Evolutionary conservation across 2,888 invertebrate genomes (phyloP).

Genomic region (Blastobasis lacticolella): DNA sequence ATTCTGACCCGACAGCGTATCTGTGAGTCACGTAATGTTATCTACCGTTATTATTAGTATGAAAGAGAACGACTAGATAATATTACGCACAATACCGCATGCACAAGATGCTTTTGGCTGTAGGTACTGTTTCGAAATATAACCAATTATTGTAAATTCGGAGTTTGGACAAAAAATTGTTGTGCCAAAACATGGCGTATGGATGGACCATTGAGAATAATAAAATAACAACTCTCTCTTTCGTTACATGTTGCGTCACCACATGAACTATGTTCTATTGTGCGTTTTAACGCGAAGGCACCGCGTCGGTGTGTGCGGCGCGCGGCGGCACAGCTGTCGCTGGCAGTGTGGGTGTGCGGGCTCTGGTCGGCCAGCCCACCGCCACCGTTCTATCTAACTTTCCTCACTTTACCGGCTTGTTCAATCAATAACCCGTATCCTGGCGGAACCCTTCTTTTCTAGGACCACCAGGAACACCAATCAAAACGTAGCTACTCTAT

Average conservation of each 20-base stretch:
- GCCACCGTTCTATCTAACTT: conserved; percentile 14
- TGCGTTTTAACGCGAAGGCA: too few relatives aligned
- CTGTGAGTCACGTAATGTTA: conserved; percentile 37
- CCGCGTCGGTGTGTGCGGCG: too few relatives aligned
- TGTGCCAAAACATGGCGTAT: too few relatives aligned
- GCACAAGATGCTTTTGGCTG: too few relatives aligned
- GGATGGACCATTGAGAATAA: too few relatives aligned
- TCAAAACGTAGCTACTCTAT: not conserved
- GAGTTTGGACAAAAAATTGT: too few relatives aligned
- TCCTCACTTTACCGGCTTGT: conserved; percentile 37
- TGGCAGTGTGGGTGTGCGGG: conserved; percentile 1
- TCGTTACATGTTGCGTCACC: too few relatives aligned
- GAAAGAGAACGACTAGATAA: conserved; percentile 37
- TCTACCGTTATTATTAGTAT: conserved; percentile 26
- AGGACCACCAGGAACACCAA: conserved; percentile 25
- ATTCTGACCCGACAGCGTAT: conserved; percentile 17
- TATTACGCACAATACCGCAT: conserved; percentile 3
- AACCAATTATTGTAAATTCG: too few relatives aligned
- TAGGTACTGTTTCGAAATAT: too few relatives aligned
- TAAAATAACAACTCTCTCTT: too few relatives aligned
- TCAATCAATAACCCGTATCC: conserved; percentile 62
- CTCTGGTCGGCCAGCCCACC: conserved; percentile 4
- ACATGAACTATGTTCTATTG: too few relatives aligned
- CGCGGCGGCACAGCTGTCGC: too few relatives aligned
- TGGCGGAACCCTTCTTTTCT: conserved; percentile 28